Evolutionary conservation across 37 sponge, comb jelly and placozoan genomes (phyloP), one percentile per base, ranked within the genome.

Genomic region (Cliona cf. orientalis): DNA sequence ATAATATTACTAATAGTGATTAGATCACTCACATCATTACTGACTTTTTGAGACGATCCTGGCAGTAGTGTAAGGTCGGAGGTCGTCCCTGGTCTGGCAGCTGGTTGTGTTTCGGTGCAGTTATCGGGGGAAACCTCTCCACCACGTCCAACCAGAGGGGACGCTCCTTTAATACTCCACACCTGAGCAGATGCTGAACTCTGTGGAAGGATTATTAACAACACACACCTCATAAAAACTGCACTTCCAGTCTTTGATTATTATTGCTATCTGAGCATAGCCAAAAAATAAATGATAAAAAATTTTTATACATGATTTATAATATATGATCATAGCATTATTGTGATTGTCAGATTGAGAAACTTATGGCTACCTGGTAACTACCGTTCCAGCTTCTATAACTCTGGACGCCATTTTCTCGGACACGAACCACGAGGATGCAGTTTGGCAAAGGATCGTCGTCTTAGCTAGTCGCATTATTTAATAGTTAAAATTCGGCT

Each of bases 121-220:
- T 53, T 12, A 75, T 36, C 2, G 93, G 93, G 42, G 94, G 94
- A 38, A 84, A 89, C 4, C 75, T 46, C 38, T 93, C 94, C 32
- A 89, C 90, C 57, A 93, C 94, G 46, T 85, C 90, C 42, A 93
- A 28, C 94, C 94, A 93, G 33, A 85, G 0, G 0, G 94, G 94
- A 42, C 76, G 46, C 78, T 84, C 66, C 42, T 81, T 81, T 35
- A 93, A 74, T 37, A 93, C 83, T 19, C 90, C 87, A 39, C 76
- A 57, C 33, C 58, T 34, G 23, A 89, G 32, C 26, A 93, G 78
- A 33, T 39, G 36, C 22, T 65, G 79, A 2, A 60, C 56, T 49
- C 93, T 89, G 58, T 5, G 49, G 44, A 42, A 53, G 4, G 37
- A 7, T 9, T 9, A 69, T 69, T 69, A 69, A 67, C 36, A 37